A percentile compares a stretch with the other conserved stretches of the same genome.
phyloP scores from a whole-genome alignment of 2,113 vertebrate genomes.

The Phycodurus eques region DNA sequence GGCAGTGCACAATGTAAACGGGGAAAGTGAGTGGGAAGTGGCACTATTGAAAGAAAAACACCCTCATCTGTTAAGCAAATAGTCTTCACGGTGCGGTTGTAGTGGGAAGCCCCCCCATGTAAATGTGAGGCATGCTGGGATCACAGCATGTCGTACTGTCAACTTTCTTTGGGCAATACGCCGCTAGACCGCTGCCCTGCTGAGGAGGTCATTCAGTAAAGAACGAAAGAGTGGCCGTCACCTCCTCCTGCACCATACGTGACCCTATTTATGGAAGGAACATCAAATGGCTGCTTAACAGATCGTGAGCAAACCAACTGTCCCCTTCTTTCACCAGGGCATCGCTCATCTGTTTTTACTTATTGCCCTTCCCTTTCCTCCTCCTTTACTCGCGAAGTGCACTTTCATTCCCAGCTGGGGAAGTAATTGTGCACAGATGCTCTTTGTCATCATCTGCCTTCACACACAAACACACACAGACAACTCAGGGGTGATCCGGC shows the following conservation, averaged over 20 bases:
- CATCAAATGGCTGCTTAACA: conserved; percentile 57
- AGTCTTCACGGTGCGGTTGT: not conserved
- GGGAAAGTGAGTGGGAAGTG: not conserved
- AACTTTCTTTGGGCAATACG: conserved; percentile 27
- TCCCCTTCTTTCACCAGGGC: conserved; percentile 4
- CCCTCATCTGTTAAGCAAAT: not conserved
- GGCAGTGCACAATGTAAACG: not conserved
- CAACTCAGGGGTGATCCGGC: conserved; percentile 18
- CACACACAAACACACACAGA: conserved; percentile 13
- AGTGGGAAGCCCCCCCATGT: not conserved
- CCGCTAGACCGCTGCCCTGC: conserved; percentile 23
- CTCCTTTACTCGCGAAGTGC: conserved; percentile 12
- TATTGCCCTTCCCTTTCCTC: not conserved
- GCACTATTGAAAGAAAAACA: not conserved
- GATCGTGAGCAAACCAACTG: conserved; percentile 71
- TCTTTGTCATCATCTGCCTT: conserved; percentile 40
- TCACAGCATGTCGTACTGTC: conserved; percentile 8
- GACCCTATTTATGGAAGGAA: conserved; percentile 62
- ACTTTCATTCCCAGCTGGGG: conserved; percentile 62
- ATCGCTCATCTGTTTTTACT: conserved; percentile 16
- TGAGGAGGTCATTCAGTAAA: conserved; percentile 21
- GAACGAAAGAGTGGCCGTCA: conserved; percentile 13
- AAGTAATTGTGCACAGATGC: conserved; percentile 39
- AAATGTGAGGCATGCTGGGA: conserved; percentile 2
- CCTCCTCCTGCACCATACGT: conserved; percentile 52